A percentile compares a stretch with the other conserved stretches of the same genome.
Conservation (phyloP, 1,140 invertebrate genomes). For the Polypedilum pembai region DNA sequence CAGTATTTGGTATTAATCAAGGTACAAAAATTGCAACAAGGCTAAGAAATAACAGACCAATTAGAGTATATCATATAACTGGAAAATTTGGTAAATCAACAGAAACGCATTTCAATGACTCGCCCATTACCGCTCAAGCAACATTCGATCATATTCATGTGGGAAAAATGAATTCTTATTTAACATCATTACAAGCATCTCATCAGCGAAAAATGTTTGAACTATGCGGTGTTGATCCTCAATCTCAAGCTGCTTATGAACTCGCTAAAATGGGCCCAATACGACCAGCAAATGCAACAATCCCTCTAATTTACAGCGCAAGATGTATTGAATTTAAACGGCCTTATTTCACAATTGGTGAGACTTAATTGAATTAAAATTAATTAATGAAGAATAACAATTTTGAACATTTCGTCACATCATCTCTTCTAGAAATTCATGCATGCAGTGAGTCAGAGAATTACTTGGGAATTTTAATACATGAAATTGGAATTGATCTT, state of each 20-base stretch:
- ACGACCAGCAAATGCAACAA: slow-evolving; percentile 57
- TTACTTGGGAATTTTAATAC: slow-evolving; percentile 64
- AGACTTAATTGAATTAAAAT: slow-evolving; percentile 32
- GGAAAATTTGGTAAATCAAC: slow-evolving; percentile 73
- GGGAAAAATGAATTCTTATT: slow-evolving; percentile 58
- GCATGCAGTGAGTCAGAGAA: slow-evolving; percentile 72
- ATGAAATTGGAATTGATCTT: slow-evolving; percentile 72
- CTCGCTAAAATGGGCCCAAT: slow-evolving; percentile 70
- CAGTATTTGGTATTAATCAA: slow-evolving; percentile 64
- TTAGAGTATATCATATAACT: slow-evolving; percentile 65
- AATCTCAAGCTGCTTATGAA: slow-evolving; percentile 83
- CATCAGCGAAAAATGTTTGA: slow-evolving; percentile 78
- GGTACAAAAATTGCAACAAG: slow-evolving; percentile 50
- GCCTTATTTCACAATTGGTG: slow-evolving; percentile 82
- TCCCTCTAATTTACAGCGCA: slow-evolving; percentile 79
- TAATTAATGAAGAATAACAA: background rate
- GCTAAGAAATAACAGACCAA: slow-evolving; percentile 50
- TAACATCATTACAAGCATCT: slow-evolving; percentile 67
- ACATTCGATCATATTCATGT: slow-evolving; percentile 61
- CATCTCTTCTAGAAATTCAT: slow-evolving; percentile 65
- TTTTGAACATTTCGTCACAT: slow-evolving; percentile 31
- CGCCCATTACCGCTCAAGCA: slow-evolving; percentile 62
- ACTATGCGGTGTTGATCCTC: slow-evolving; percentile 64
- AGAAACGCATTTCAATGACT: slow-evolving; percentile 62
- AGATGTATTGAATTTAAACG: slow-evolving; percentile 71